Conservation (phyloP, 2,797 vertebrate genomes). For the Echiichthys vipera region DNA sequence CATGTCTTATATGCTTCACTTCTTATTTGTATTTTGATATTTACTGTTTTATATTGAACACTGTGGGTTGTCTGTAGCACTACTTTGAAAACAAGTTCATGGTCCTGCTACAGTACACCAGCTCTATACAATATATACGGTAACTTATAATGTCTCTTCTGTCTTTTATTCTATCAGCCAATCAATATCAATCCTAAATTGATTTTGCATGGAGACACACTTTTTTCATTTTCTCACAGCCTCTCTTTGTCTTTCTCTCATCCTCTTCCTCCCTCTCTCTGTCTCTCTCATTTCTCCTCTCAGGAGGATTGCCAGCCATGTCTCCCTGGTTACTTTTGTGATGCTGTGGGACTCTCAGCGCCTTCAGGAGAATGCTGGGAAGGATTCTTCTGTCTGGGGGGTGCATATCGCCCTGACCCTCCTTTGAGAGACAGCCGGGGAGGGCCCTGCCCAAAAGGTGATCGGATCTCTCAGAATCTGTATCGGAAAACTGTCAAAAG, state of each 20-base stretch:
- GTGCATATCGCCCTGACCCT: constrained; percentile 79
- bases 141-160: constrained; percentile 11
- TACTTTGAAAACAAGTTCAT: background rate
- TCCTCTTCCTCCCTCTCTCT: background rate
- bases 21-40: background rate
- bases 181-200: constrained; percentile 47
- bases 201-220: background rate
- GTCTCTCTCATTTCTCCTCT: constrained; percentile 22
- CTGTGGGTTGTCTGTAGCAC: background rate
- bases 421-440: constrained; percentile 74
- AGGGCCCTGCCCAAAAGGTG: constrained; percentile 89
- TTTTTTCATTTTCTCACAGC: constrained; percentile 16
- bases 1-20: background rate
- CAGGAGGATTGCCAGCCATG: constrained; percentile 87
- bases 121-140: background rate
- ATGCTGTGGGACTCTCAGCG: constrained; percentile 72
- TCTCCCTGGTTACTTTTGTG: constrained; percentile 86
- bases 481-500: background rate
- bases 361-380: constrained; percentile 86
- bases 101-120: background rate
- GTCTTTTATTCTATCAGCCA: constrained; percentile 12
- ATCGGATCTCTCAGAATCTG: background rate
- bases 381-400: constrained; percentile 87
- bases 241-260: background rate
- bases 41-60: background rate